A percentile compares a stretch with the other conserved stretches of the same genome.
phyloP scores from a whole-genome alignment of 92 coral and sea anemone species.

The Epizoanthus rinbou region DNA sequence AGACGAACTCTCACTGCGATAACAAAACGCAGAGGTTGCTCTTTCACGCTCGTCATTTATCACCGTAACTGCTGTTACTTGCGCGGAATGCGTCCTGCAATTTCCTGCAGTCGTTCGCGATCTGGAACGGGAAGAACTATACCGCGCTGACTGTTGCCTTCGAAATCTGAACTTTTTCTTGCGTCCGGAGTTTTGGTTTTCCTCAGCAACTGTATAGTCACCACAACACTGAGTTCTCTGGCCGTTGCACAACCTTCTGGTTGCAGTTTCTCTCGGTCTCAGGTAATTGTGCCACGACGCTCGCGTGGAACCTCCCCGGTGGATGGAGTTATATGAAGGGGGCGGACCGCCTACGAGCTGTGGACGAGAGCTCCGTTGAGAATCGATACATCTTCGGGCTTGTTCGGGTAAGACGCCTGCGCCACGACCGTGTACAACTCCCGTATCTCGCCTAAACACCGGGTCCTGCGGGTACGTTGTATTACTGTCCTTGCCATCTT shows the following conservation, averaged over 20 bases:
- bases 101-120: neutral
- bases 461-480: neutral
- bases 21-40: neutral
- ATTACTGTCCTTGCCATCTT: too few species aligned
- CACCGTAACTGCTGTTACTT: neutral
- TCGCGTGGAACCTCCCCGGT: neutral
- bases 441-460: neutral
- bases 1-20: neutral
- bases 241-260: too few species aligned
- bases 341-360: neutral
- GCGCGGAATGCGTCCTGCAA: neutral
- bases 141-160: conserved; percentile 22
- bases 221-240: neutral
- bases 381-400: too few species aligned
- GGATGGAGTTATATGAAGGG: conserved; percentile 3
- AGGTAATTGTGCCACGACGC: neutral
- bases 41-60: neutral
- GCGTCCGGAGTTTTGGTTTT: neutral
- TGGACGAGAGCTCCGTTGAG: neutral
- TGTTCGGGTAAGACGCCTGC: neutral
- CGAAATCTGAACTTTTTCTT: neutral
- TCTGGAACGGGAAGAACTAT: neutral
- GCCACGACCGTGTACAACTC: neutral
- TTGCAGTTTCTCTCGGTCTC: neutral
- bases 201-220: neutral